Base-by-base conservation (phyloP, 2,113 vertebrate genomes). In the Pygathrix nemaeus region DNA sequence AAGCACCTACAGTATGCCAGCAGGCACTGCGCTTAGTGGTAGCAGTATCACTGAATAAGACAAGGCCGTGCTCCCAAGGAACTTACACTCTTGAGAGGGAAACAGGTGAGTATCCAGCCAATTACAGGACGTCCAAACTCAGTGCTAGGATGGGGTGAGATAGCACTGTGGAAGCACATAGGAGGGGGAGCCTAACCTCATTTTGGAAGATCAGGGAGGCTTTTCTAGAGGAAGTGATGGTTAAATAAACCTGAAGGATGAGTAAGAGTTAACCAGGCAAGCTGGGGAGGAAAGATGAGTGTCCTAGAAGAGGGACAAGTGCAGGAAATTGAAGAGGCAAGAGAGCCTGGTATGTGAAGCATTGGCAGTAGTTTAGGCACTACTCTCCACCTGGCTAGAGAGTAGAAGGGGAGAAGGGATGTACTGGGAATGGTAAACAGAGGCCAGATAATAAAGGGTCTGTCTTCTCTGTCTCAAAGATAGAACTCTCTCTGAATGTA, bases 111-210 rank as follows among this genome's bases (percentile, higher is more conserved):
- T 27, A 4, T 10, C 20, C 25, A 27, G 79, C 68, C 13, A 57
- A 3, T 11, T 10, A 25, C 9, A 20, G 14, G 25, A 21, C 13
- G 8, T 90, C 5, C 12, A 7, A 9, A 75, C 3, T 16, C 50
- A 23, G 21, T 9, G 0, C 43, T 7, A 23, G 8, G 82, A 8
- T 10, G 3, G 5, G 32, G 11, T 6, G 16, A 35, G 72, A 20
- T 9, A 10, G 17, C 18, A 13, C 27, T 8, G 20, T 38, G 40
- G 84, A 40, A 20, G 38, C 10, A 35, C 38, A 23, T 1, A 8
- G 55, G 87, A 57, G 1, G 32, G 50, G 5, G 35, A 78, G n/a
- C 70, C 68, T 27, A 6, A 52, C 35, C 20, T 43, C 5, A 14
- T 20, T 20, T 20, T 43, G 23, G 52, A 50, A 40, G 66, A 38